phyloP scores from a whole-genome alignment of 2,797 vertebrate genomes.

The Pseudomugil gertrudae region DNA sequence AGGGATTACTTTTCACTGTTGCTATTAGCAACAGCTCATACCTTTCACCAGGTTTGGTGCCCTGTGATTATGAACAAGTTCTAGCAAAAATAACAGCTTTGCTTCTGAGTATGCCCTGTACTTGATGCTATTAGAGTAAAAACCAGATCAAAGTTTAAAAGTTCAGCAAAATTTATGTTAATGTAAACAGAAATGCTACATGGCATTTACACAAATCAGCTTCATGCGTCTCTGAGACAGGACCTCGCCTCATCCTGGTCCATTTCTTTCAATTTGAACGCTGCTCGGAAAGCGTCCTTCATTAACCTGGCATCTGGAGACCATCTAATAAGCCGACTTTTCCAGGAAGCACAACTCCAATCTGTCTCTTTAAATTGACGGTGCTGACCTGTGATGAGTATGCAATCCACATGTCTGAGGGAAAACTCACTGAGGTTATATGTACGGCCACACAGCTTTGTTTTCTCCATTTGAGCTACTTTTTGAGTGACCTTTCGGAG shows the following conservation, averaged over 20 bases:
- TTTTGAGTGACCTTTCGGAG: slow-evolving; percentile 40
- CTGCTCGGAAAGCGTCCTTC: slow-evolving; percentile 55
- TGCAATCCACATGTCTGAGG: slow-evolving; percentile 40
- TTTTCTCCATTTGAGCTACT: slow-evolving; percentile 21
- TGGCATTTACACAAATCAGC: slow-evolving; percentile 40
- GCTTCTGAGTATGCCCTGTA: slow-evolving; percentile 1
- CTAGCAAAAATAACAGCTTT: not conserved
- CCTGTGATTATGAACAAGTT: not conserved
- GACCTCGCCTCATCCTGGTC: slow-evolving; percentile 19
- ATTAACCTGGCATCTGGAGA: slow-evolving; percentile 71
- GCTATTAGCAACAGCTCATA: not conserved
- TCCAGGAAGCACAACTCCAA: slow-evolving; percentile 55
- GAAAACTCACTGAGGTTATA: slow-evolving; percentile 45
- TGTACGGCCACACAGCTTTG: slow-evolving; percentile 60
- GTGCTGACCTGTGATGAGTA: slow-evolving; percentile 33
- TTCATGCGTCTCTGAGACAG: slow-evolving; percentile 22
- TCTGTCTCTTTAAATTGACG: slow-evolving; percentile 56
- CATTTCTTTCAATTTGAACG: slow-evolving; percentile 50
- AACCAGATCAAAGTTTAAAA: slow-evolving; percentile 37
- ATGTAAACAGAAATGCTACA: slow-evolving; percentile 28
- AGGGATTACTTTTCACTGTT: not conserved
- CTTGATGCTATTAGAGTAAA: not conserved
- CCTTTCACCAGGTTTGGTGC: not conserved
- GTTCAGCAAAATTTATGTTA: slow-evolving; percentile 33
- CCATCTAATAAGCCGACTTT: slow-evolving; percentile 60